A percentile compares a stretch with the other conserved stretches of the same genome.
Conservation (phyloP, 2,888 invertebrate species). For the Zygothrica quintamaculata region DNA sequence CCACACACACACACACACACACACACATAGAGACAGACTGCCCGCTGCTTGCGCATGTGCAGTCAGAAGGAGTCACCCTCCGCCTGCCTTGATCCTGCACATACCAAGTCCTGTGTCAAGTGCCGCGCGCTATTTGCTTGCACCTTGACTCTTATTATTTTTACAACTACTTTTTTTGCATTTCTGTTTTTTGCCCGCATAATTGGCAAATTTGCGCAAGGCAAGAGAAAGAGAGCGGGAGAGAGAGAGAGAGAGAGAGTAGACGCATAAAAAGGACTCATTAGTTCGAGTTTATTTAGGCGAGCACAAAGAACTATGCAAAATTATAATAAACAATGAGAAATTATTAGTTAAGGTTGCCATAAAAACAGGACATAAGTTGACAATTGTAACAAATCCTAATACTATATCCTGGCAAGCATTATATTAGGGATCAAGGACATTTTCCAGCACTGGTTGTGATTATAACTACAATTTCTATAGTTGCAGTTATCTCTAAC, state of each 20-base stretch:
- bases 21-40: slow-evolving; percentile 41
- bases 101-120: slow-evolving; percentile 54
- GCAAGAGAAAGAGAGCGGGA: slow-evolving; percentile 12
- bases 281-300: slow-evolving; percentile 72
- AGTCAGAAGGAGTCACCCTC: slow-evolving; percentile 34
- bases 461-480: background rate
- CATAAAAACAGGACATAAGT: too few relatives aligned
- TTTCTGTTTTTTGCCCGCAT: slow-evolving; percentile 56
- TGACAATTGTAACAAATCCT: too few relatives aligned
- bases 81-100: slow-evolving; percentile 5
- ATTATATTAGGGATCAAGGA: too few relatives aligned
- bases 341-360: background rate
- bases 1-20: slow-evolving; percentile 22
- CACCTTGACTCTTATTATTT: slow-evolving; percentile 70
- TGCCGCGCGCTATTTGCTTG: slow-evolving; percentile 73
- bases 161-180: slow-evolving; percentile 24
- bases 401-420: too few relatives aligned
- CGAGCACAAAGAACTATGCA: slow-evolving; percentile 40
- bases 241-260: background rate
- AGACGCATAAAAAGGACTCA: slow-evolving; percentile 58
- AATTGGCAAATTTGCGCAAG: slow-evolving; percentile 62
- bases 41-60: slow-evolving; percentile 70
- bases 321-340: slow-evolving; percentile 17
- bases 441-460: too few relatives aligned
- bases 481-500: too few relatives aligned